Evolutionary conservation across 2,888 invertebrate species (phyloP).

Genomic region (Melikaiella ostensackeni): DNA sequence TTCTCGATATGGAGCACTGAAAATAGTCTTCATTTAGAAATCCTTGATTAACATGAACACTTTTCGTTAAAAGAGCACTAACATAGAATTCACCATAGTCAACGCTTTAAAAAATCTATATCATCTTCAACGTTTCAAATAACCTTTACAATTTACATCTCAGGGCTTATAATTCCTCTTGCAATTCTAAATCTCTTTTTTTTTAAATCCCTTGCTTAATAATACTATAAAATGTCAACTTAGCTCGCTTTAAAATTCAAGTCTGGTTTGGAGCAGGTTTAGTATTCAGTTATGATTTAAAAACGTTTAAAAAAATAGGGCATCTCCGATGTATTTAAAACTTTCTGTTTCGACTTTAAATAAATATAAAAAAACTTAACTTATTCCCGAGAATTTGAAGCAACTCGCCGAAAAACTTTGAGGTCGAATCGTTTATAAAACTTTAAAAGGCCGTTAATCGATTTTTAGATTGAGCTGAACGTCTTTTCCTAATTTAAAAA

Average conservation of each 20-base stretch:
- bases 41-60: neutral
- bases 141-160: neutral
- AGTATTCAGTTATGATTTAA: neutral
- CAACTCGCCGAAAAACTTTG: neutral
- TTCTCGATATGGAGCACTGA: neutral
- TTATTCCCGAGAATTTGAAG: neutral
- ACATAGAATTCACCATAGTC: neutral
- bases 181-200: neutral
- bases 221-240: conserved; percentile 10
- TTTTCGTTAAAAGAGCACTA: neutral
- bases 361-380: neutral
- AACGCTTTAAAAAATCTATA: conserved; percentile 15
- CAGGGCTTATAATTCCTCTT: neutral
- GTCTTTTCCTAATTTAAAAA: neutral
- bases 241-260: neutral
- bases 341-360: neutral
- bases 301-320: neutral
- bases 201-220: neutral
- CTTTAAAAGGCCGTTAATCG: neutral
- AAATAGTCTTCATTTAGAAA: conserved; percentile 14
- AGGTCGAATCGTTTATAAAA: neutral
- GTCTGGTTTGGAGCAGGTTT: neutral
- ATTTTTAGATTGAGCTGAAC: neutral
- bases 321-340: neutral
- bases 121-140: conserved; percentile 19